Percentiles rank a stretch among this genome's conserved stretches.
Conservation (phyloP, 2,113 vertebrate species). For the Amia ocellicauda region DNA sequence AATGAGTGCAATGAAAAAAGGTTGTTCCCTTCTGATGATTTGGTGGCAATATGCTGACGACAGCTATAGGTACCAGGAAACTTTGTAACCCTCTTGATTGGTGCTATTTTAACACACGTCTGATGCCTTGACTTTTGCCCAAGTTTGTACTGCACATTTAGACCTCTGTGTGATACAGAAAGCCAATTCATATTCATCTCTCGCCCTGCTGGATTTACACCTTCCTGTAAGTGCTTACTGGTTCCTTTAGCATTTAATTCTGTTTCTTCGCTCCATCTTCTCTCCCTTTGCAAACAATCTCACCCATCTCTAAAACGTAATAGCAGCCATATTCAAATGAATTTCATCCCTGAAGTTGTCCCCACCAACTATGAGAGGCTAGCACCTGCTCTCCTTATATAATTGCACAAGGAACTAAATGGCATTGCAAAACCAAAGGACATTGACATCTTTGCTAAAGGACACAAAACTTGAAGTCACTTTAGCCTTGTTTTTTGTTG, state of each 20-base stretch:
- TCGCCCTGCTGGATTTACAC: slow-evolving; percentile 28
- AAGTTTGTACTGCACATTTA: slow-evolving; percentile 42
- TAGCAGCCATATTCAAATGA: slow-evolving; percentile 7
- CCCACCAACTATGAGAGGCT: slow-evolving; percentile 1
- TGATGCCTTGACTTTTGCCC: slow-evolving; percentile 26
- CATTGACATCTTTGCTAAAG: slow-evolving; percentile 26
- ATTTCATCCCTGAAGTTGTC: background rate
- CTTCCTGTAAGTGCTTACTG: slow-evolving; percentile 33
- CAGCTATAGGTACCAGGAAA: background rate
- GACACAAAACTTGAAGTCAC: too few relatives aligned
- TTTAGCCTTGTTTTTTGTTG: too few relatives aligned
- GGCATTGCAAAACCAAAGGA: slow-evolving; percentile 45
- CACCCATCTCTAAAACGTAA: slow-evolving; percentile 21
- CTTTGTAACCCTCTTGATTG: slow-evolving; percentile 38
- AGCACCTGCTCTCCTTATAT: slow-evolving; percentile 34
- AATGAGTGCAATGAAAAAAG: too few relatives aligned
- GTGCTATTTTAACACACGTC: slow-evolving; percentile 42
- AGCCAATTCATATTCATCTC: slow-evolving; percentile 31
- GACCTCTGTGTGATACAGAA: slow-evolving; percentile 32
- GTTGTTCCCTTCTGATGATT: background rate
- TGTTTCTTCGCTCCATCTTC: slow-evolving; percentile 38
- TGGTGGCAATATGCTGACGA: background rate
- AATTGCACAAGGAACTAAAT: slow-evolving; percentile 23
- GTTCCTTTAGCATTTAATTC: slow-evolving; percentile 26
- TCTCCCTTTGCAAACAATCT: slow-evolving; percentile 26